These are phyloP conservation scores for Pelobates fuscus DNA, from an alignment of 2,113 vertebrate species.

Conservation along the genomic window DNA sequence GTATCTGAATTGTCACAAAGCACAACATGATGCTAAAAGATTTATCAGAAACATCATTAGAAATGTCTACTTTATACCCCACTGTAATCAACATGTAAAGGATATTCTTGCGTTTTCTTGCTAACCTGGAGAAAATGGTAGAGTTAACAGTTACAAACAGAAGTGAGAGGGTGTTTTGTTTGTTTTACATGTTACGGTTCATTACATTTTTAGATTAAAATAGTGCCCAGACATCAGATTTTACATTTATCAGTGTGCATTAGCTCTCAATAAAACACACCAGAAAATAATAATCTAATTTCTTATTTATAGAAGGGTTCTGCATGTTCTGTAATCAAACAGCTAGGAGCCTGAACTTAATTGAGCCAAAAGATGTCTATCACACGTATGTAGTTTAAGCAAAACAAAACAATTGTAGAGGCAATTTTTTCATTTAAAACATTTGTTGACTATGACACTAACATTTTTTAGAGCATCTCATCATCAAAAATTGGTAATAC, in stretches of 20 bases:
- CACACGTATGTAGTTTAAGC: neutral
- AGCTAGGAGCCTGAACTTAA: conserved; percentile 55
- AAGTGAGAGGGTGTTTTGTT: too few species aligned
- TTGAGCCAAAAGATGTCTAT: conserved; percentile 52
- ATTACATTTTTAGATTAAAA: conserved; percentile 35
- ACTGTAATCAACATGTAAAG: too few species aligned
- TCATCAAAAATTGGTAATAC: neutral
- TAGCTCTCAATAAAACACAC: conserved; percentile 46
- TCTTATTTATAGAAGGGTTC: conserved; percentile 56
- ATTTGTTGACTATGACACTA: too few species aligned
- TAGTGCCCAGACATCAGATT: conserved; percentile 36
- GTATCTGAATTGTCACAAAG: too few species aligned
- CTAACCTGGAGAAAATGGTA: too few species aligned
- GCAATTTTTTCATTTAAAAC: too few species aligned
- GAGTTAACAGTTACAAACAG: too few species aligned
- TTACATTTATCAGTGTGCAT: conserved; percentile 45
- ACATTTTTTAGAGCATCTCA: neutral
- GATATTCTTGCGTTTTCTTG: too few species aligned
- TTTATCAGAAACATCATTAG: too few species aligned
- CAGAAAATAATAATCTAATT: conserved; percentile 57
- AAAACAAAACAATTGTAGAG: neutral
- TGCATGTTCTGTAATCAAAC: conserved; percentile 50
- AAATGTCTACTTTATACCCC: too few species aligned
- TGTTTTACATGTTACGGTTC: conserved; percentile 9
- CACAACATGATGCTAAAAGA: too few species aligned